Conservation (phyloP, 2,888 invertebrate genomes). For the Myopa tessellatipennis region DNA sequence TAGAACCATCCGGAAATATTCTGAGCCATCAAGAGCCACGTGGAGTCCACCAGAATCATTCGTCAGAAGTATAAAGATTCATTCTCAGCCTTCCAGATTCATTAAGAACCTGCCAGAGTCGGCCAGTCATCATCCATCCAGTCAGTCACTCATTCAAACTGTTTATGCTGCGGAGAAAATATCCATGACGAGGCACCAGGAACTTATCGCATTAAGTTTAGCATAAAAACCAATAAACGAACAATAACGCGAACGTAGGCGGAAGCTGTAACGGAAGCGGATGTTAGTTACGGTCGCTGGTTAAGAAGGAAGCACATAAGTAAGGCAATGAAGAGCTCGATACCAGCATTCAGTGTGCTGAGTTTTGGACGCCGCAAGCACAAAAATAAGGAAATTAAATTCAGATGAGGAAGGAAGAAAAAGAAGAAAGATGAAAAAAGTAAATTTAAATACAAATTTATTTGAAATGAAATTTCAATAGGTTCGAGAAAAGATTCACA, state of each 20-base stretch:
- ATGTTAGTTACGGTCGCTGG: constrained; percentile 17
- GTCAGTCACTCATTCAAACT: no score
- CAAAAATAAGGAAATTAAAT: constrained; percentile 3
- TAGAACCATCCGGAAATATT: no score
- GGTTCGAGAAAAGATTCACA: neutral
- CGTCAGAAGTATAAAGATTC: no score
- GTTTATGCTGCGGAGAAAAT: no score
- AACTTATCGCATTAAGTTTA: constrained; percentile 23
- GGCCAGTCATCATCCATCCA: no score
- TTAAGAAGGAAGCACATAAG: constrained; percentile 10
- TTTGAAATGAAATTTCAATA: constrained; percentile 5
- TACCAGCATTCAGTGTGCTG: neutral
- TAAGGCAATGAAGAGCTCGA: neutral
- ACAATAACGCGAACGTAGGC: constrained; percentile 25
- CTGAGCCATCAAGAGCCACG: no score
- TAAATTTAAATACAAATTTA: neutral
- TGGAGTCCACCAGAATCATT: no score
- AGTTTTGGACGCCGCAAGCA: neutral
- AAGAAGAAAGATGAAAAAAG: neutral
- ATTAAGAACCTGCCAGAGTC: no score
- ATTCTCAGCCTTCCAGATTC: no score
- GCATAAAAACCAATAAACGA: constrained; percentile 29
- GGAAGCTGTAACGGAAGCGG: constrained; percentile 20
- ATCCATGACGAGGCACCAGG: neutral
- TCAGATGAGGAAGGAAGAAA: neutral